Percentiles rank a stretch among this genome's conserved stretches.
Evolutionary conservation across 2,113 vertebrate genomes (phyloP).

Genomic region (Gobio gobio): DNA sequence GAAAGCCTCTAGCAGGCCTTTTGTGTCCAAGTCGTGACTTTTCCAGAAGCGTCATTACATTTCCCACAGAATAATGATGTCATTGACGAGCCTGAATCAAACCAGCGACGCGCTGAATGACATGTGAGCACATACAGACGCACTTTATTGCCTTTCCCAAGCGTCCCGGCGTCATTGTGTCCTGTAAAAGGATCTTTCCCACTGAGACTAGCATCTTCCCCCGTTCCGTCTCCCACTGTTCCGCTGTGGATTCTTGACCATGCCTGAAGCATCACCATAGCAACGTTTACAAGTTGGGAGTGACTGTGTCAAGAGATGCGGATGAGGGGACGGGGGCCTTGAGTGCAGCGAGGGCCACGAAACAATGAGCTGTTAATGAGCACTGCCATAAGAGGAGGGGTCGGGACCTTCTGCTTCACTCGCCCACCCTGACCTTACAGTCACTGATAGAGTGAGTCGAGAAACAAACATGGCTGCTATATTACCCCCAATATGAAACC

Average conservation of each 20-base stretch:
- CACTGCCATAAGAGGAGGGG: constrained; percentile 42
- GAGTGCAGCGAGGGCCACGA: constrained; percentile 49
- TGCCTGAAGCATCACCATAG: constrained; percentile 72
- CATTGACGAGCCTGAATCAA: constrained; percentile 23
- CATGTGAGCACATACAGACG: constrained; percentile 71
- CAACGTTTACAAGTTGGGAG: constrained; percentile 67
- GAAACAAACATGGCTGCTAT: neutral
- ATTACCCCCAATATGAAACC: neutral
- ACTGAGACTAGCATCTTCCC: constrained; percentile 66
- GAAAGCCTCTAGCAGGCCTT: neutral
- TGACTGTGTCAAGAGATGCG: constrained; percentile 64
- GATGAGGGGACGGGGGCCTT: constrained; percentile 52
- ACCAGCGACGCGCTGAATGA: constrained; percentile 60
- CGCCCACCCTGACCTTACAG: constrained; percentile 29
- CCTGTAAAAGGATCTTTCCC: constrained; percentile 77
- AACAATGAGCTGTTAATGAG: constrained; percentile 50
- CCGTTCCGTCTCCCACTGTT: constrained; percentile 66
- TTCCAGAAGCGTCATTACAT: neutral
- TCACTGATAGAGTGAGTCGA: neutral
- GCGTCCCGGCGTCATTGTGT: constrained; percentile 75
- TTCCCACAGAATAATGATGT: constrained; percentile 33
- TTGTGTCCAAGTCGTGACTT: neutral
- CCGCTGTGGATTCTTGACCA: constrained; percentile 68
- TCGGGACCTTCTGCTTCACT: constrained; percentile 38
- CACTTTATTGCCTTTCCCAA: constrained; percentile 79